Evolutionary conservation across 1,140 invertebrate genomes (phyloP).

Genomic region (Trachymyrmex cornetzi): DNA sequence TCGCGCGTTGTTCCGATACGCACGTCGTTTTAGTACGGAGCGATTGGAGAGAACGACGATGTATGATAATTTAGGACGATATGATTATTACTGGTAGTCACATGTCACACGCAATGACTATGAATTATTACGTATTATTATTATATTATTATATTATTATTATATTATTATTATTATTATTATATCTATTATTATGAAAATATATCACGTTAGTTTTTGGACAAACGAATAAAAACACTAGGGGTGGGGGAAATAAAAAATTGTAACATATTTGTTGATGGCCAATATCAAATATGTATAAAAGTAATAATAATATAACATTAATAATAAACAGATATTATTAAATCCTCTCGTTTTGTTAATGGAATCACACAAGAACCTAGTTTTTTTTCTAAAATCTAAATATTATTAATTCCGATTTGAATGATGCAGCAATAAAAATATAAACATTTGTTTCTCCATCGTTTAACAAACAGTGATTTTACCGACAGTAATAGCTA

Average conservation of each 20-base stretch:
- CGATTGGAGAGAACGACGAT: constrained; percentile 57
- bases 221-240: constrained; percentile 70
- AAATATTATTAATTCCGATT: background rate
- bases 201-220: constrained; percentile 73
- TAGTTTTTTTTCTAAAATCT: background rate
- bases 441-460: background rate
- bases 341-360: constrained; percentile 61
- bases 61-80: constrained; percentile 74
- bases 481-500: background rate
- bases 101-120: constrained; percentile 69
- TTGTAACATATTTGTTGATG: constrained; percentile 82
- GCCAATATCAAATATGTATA: constrained; percentile 83
- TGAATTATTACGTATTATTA: constrained; percentile 77
- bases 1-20: background rate
- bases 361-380: background rate
- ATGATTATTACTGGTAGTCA: constrained; percentile 69
- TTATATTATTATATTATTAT: constrained; percentile 69
- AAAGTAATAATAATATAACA: constrained; percentile 80
- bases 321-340: constrained; percentile 81
- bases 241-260: constrained; percentile 67
- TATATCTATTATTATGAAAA: constrained; percentile 74
- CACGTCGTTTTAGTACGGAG: constrained; percentile 40
- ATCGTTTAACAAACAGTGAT: background rate
- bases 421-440: too few species aligned
- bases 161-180: constrained; percentile 78